Conservation (phyloP, 92 coral and sea anemone genomes). For the Heteractis magnifica region DNA sequence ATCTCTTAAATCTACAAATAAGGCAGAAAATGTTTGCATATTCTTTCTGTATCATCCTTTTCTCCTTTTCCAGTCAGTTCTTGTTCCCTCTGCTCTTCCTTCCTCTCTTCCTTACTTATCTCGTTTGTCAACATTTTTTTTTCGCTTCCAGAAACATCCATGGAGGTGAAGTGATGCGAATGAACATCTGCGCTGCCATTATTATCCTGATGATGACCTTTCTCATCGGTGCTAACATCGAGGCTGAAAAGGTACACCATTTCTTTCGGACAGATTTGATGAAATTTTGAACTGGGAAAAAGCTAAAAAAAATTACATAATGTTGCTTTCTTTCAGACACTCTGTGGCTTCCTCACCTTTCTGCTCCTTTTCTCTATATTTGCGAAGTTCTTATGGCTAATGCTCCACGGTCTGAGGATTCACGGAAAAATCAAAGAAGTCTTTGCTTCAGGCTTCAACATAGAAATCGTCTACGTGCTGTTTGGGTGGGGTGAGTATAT, state of each 20-base stretch:
- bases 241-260: slow-evolving; percentile 80
- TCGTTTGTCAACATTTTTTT: background rate
- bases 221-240: slow-evolving; percentile 90
- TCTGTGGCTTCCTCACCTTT: slow-evolving; percentile 92
- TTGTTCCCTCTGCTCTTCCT: background rate
- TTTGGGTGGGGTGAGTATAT: slow-evolving; percentile 86
- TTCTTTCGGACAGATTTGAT: no score
- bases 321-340: slow-evolving; percentile 43
- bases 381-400: slow-evolving; percentile 94
- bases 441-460: slow-evolving; percentile 76
- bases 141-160: slow-evolving; percentile 54
- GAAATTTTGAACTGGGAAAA: no score
- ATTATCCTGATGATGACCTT: slow-evolving; percentile 71
- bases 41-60: no score
- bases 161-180: slow-evolving; percentile 90
- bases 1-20: no score
- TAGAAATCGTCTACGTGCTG: slow-evolving; percentile 78
- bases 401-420: slow-evolving; percentile 87
- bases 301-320: background rate
- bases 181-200: slow-evolving; percentile 80
- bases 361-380: slow-evolving; percentile 77
- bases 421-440: slow-evolving; percentile 82
- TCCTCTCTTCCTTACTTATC: background rate
- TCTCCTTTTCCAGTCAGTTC: background rate
- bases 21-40: no score